These are phyloP conservation scores for Parelbella ahira DNA, from an alignment of 2,888 invertebrate genomes.

Conservation along the genomic window DNA sequence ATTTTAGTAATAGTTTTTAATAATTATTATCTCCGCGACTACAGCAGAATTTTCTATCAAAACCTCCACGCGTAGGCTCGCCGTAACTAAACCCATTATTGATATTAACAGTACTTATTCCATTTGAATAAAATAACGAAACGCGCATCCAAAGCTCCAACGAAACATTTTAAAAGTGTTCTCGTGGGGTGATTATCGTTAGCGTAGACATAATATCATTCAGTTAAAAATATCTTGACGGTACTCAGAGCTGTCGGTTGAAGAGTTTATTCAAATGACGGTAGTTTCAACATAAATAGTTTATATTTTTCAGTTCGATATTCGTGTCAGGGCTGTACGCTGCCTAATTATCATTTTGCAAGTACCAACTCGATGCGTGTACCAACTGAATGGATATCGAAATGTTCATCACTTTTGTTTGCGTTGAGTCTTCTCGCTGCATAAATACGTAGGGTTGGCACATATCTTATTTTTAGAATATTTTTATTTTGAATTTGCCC, in stretches of 20 bases:
- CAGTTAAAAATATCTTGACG: slow-evolving; percentile 26
- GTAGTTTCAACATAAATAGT: slow-evolving; percentile 26
- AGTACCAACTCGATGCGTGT: slow-evolving; percentile 2
- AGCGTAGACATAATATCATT: slow-evolving; percentile 24
- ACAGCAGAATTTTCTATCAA: too few species aligned
- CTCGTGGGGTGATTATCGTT: slow-evolving; percentile 23
- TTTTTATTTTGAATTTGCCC: too few species aligned
- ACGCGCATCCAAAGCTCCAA: slow-evolving; percentile 13
- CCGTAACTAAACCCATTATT: slow-evolving; percentile 13
- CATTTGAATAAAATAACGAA: slow-evolving; percentile 22
- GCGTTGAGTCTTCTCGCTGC: too few species aligned
- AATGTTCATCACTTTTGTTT: too few species aligned
- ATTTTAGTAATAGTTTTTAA: too few species aligned
- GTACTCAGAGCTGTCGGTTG: slow-evolving; percentile 22
- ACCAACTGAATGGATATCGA: slow-evolving; percentile 6
- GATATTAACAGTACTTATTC: slow-evolving; percentile 14
- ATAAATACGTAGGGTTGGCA: too few species aligned
- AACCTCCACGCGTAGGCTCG: neutral
- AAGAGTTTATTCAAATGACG: slow-evolving; percentile 26
- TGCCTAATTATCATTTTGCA: slow-evolving; percentile 25
- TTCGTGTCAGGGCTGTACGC: slow-evolving; percentile 24
- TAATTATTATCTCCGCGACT: too few species aligned
- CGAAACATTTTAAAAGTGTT: slow-evolving; percentile 22
- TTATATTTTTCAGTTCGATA: slow-evolving; percentile 27
- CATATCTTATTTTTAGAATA: too few species aligned